Percentiles rank a stretch among this genome's conserved stretches.
Evolutionary conservation across 2,888 invertebrate species (phyloP).

Genomic region (Ophion costatus): DNA sequence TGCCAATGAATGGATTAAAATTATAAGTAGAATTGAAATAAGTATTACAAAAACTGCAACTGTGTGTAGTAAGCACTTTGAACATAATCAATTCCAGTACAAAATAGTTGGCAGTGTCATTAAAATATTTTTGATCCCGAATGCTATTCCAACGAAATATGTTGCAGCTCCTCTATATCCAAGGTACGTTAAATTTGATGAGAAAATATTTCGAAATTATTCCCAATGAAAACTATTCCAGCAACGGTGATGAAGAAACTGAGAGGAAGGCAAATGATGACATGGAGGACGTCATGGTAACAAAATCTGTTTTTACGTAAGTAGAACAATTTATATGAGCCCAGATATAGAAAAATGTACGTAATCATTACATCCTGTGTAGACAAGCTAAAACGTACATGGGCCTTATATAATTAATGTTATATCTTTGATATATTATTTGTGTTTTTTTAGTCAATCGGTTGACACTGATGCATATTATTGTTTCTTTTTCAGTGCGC

Average conservation of each 20-base stretch:
- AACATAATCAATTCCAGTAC: background rate
- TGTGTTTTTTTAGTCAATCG: slow-evolving; percentile 26
- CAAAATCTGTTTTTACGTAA: slow-evolving; percentile 11
- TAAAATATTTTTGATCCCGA: slow-evolving; percentile 6
- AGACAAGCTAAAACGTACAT: slow-evolving; percentile 1
- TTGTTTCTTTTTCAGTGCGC: slow-evolving; percentile 17
- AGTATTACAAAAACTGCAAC: slow-evolving; percentile 12
- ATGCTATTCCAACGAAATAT: slow-evolving; percentile 15
- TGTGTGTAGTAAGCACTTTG: slow-evolving; percentile 21
- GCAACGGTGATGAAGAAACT: slow-evolving; percentile 6
- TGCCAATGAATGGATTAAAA: slow-evolving; percentile 15
- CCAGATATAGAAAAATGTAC: slow-evolving; percentile 14
- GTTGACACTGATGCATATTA: slow-evolving; percentile 5
- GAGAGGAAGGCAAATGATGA: slow-evolving; percentile 13
- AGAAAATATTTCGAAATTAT: slow-evolving; percentile 12
- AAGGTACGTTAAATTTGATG: slow-evolving; percentile 15
- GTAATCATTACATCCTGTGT: slow-evolving; percentile 11
- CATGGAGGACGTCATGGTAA: slow-evolving; percentile 9
- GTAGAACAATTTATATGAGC: slow-evolving; percentile 15
- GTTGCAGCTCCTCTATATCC: background rate
- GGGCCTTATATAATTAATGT: slow-evolving; percentile 8
- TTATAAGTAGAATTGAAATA: slow-evolving; percentile 21
- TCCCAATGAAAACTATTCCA: slow-evolving; percentile 14
- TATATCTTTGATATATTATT: no score
- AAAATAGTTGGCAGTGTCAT: slow-evolving; percentile 23